A percentile compares a stretch with the other conserved stretches of the same genome.
Evolutionary conservation across 2,888 invertebrate genomes (phyloP).

Genomic region (Catocala fraxini): DNA sequence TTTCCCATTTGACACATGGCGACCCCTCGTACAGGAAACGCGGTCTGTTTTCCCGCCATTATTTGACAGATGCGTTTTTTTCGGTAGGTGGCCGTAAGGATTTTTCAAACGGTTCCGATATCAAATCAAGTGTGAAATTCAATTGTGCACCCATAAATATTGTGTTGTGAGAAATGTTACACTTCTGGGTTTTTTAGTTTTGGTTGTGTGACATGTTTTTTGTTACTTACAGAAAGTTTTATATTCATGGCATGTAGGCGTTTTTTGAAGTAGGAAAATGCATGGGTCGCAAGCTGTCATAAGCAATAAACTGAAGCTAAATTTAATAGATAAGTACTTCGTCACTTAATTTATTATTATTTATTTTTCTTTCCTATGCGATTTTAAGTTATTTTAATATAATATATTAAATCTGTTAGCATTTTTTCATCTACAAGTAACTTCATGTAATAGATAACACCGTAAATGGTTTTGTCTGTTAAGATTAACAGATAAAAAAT

Average conservation of each 20-base stretch:
- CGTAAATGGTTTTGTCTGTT: too few relatives aligned
- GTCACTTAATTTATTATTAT: too few relatives aligned
- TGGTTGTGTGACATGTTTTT: conserved; percentile 43
- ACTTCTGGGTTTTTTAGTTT: conserved; percentile 56
- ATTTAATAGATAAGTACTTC: too few relatives aligned
- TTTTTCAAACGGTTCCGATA: conserved; percentile 71
- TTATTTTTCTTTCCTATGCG: too few relatives aligned
- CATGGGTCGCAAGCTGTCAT: not conserved
- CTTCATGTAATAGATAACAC: too few relatives aligned
- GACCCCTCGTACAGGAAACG: conserved; percentile 75
- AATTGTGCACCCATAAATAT: conserved; percentile 83
- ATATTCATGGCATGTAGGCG: conserved; percentile 23
- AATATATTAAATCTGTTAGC: too few relatives aligned
- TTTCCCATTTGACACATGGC: conserved; percentile 84
- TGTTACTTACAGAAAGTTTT: conserved; percentile 32
- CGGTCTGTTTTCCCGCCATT: conserved; percentile 78
- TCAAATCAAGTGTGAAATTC: conserved; percentile 87
- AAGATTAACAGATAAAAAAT: too few relatives aligned
- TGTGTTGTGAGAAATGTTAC: conserved; percentile 75
- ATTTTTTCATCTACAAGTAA: too few relatives aligned
- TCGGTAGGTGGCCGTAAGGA: conserved; percentile 78
- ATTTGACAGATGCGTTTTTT: conserved; percentile 83
- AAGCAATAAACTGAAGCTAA: not conserved
- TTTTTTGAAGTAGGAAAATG: too few relatives aligned
- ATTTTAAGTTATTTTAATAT: too few relatives aligned